Evolutionary conservation across 2,797 vertebrate genomes (phyloP).

Genomic region (Notamacropus eugenii): DNA sequence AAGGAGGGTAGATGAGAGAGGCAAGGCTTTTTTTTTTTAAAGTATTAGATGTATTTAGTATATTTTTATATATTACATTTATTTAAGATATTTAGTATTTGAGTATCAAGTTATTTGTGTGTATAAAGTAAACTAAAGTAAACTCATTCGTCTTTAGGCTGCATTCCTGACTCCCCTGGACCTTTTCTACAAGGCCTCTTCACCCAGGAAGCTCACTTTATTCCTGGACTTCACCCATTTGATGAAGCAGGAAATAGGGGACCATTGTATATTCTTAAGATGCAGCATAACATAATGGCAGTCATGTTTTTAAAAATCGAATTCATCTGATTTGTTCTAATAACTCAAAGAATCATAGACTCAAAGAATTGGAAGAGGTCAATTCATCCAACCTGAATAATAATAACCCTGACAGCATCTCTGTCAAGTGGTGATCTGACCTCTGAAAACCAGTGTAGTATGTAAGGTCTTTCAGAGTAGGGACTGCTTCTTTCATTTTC

Average conservation of each 20-base stretch:
- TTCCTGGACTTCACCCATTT: neutral
- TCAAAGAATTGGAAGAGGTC: neutral
- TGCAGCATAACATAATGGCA: neutral
- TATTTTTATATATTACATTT: neutral
- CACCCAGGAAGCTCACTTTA: neutral
- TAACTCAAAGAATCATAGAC: neutral
- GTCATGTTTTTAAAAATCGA: neutral
- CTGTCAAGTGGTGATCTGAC: neutral
- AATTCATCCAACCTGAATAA: neutral
- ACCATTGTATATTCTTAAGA: neutral
- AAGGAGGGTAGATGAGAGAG: neutral
- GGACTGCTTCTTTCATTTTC: neutral
- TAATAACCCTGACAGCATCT: neutral
- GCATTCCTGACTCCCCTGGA: neutral
- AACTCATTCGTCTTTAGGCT: neutral
- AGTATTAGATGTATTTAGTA: neutral
- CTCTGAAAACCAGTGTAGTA: neutral
- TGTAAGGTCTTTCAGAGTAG: neutral
- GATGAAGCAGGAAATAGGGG: neutral
- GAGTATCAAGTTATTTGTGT: neutral
- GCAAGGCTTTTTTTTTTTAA: neutral
- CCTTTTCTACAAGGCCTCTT: neutral
- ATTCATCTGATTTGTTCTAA: neutral
- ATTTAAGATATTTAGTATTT: neutral
- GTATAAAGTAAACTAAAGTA: neutral